Percentiles rank a stretch among this genome's conserved stretches.
Evolutionary conservation across 1,140 invertebrate species (phyloP).

Genomic region (Palaemon carinicauda): DNA sequence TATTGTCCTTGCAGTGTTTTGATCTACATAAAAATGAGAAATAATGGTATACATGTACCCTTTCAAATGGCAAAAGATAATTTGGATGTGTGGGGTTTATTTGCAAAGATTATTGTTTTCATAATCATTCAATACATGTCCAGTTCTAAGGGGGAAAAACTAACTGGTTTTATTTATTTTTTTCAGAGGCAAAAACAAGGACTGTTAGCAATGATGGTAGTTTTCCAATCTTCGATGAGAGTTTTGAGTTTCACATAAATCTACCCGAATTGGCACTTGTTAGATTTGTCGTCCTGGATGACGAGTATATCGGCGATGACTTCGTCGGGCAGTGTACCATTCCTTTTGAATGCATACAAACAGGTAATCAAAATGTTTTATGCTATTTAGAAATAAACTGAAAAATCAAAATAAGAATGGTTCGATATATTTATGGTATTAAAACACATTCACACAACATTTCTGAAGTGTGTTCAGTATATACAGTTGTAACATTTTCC

Average conservation of each 20-base stretch:
- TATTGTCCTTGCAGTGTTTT: background rate
- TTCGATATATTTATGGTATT: too few species aligned
- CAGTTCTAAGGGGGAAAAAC: too few species aligned
- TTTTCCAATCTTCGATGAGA: slow-evolving; percentile 76
- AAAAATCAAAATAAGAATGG: too few species aligned
- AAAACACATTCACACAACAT: background rate
- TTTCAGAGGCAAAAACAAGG: slow-evolving; percentile 71
- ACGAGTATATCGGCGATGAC: slow-evolving; percentile 76
- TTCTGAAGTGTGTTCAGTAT: too few species aligned
- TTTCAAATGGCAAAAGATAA: too few species aligned
- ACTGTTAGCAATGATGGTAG: slow-evolving; percentile 74
- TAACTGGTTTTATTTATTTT: too few species aligned
- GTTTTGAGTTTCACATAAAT: slow-evolving; percentile 73
- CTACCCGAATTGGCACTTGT: slow-evolving; percentile 74
- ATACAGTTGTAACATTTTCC: too few species aligned
- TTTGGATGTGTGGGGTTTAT: too few species aligned
- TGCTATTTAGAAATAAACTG: too few species aligned
- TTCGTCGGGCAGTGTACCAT: slow-evolving; percentile 75
- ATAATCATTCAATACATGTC: background rate
- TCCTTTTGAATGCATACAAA: slow-evolving; percentile 73
- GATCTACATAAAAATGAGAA: too few species aligned
- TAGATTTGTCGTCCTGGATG: slow-evolving; percentile 73
- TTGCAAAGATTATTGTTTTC: too few species aligned
- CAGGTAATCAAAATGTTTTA: slow-evolving; percentile 65
- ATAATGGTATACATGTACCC: too few species aligned